Evolutionary conservation across 1,140 invertebrate genomes (phyloP).

Genomic region (Bombus affinis): DNA sequence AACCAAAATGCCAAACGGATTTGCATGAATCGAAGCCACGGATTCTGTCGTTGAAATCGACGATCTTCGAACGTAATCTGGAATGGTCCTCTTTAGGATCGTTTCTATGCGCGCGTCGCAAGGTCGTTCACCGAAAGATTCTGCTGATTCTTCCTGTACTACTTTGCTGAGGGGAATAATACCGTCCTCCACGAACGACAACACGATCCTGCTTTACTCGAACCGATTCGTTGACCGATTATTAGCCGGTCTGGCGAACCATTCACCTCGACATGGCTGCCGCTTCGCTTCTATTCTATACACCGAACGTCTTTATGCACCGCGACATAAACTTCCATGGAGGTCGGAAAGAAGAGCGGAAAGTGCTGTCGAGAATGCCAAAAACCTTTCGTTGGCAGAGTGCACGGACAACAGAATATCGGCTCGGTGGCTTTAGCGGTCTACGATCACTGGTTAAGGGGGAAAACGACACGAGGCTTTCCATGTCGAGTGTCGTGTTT

Average conservation of each 20-base stretch:
- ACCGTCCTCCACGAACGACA: constrained; percentile 27
- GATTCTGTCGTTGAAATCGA: constrained; percentile 23
- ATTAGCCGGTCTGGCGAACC: constrained; percentile 50
- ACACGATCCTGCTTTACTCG: constrained; percentile 32
- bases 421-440: background rate
- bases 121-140: constrained; percentile 58
- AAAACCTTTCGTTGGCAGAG: constrained; percentile 14
- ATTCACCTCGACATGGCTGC: background rate
- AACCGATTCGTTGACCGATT: constrained; percentile 54
- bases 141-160: constrained; percentile 65
- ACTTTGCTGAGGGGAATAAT: constrained; percentile 59
- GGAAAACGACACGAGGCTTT: background rate
- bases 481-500: background rate
- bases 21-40: constrained; percentile 13
- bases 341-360: background rate
- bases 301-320: constrained; percentile 22
- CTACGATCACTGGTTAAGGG: background rate
- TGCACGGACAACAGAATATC: constrained; percentile 14
- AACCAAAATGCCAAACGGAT: background rate
- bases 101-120: constrained; percentile 58
- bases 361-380: background rate
- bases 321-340: constrained; percentile 29
- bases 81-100: constrained; percentile 40
- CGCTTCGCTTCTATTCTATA: background rate
- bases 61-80: constrained; percentile 62